A percentile compares a stretch with the other conserved stretches of the same genome.
phyloP scores from a whole-genome alignment of 2,113 vertebrate genomes.

The Origma solitaria region DNA sequence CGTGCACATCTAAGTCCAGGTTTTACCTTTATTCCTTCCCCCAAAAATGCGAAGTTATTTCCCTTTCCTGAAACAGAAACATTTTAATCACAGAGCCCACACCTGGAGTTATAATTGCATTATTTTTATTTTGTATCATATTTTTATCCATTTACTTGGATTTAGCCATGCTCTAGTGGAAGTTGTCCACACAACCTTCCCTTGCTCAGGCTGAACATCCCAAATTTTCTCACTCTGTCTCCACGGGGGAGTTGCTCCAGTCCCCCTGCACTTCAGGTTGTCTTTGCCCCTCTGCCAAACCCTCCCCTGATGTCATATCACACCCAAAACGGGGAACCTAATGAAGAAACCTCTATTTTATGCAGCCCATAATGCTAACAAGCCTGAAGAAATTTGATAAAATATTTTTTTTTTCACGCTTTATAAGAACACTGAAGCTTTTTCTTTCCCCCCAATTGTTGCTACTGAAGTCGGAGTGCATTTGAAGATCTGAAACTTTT shows the following conservation, averaged over 20 bases:
- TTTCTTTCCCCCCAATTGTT: not conserved
- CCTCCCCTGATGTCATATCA: accelerated
- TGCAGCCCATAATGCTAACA: not conserved
- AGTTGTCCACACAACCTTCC: not conserved
- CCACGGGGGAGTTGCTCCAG: accelerated
- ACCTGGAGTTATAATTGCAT: not conserved
- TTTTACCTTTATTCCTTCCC: not conserved
- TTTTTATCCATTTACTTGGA: not conserved
- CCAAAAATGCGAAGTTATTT: not conserved
- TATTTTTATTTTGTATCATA: not conserved
- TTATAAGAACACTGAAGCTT: not conserved
- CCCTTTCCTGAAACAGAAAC: not conserved
- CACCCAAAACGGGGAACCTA: not conserved
- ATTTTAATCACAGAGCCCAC: accelerated
- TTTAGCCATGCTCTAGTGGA: not conserved
- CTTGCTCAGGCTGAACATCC: not conserved
- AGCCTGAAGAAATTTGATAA: not conserved
- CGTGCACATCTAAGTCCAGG: not conserved
- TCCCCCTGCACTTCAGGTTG: not conserved
- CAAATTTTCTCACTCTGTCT: not conserved
- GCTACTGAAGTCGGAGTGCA: not conserved
- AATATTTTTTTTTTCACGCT: not conserved
- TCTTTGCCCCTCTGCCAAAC: not conserved
- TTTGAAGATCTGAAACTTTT: slow-evolving; percentile 54
- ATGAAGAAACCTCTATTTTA: accelerated